These are phyloP conservation scores for Drosophila leontia DNA, from an alignment of 1,140 invertebrate species.

Conservation along the genomic window DNA sequence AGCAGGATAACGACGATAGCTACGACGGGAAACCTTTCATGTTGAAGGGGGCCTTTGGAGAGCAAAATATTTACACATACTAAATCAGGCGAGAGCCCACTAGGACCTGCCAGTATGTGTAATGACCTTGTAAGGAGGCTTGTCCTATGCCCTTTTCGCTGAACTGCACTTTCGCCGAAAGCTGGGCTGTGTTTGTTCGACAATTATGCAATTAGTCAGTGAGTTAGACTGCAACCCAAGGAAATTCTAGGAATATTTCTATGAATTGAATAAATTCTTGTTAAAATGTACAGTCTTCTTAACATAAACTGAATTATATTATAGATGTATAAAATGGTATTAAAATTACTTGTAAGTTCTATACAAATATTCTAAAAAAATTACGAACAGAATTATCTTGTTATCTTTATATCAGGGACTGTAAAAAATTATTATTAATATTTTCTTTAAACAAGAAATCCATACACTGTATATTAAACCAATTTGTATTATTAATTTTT, in stretches of 20 bases:
- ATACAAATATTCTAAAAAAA: too few relatives aligned
- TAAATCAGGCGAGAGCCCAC: conserved; percentile 58
- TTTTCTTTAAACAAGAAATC: too few relatives aligned
- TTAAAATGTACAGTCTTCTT: too few relatives aligned
- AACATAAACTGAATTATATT: not conserved
- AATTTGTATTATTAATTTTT: too few relatives aligned
- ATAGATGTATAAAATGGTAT: not conserved
- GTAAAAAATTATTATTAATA: too few relatives aligned
- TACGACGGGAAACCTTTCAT: conserved; percentile 48
- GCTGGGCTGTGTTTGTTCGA: conserved; percentile 18
- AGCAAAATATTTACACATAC: conserved; percentile 81
- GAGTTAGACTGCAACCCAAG: not conserved
- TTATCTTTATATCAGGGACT: too few relatives aligned
- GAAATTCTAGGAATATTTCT: not conserved
- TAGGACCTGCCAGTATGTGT: conserved; percentile 9
- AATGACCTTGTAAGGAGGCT: conserved; percentile 49
- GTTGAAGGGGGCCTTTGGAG: conserved; percentile 60
- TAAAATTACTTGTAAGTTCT: too few relatives aligned
- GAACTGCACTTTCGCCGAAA: conserved; percentile 12
- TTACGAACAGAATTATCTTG: too few relatives aligned
- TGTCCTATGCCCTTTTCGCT: conserved; percentile 36
- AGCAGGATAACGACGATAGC: conserved; percentile 57
- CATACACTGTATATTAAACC: too few relatives aligned
- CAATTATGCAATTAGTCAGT: conserved; percentile 49
- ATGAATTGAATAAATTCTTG: too few relatives aligned